Conservation (phyloP, 2,113 vertebrate genomes). For the Trochalopteron elliotii region DNA sequence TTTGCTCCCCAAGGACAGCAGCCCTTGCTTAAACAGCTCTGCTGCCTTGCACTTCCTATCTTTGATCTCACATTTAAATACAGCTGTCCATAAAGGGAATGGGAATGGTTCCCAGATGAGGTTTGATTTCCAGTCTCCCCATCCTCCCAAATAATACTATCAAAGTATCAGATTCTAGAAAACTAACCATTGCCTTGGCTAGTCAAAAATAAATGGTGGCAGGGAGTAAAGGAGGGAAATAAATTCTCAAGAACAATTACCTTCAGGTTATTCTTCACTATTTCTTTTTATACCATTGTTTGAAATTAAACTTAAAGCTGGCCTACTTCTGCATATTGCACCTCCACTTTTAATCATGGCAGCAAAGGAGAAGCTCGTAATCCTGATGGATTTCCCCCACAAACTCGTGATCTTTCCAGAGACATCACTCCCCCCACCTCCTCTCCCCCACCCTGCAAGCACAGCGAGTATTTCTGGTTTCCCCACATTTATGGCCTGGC, state of each 20-base stretch:
- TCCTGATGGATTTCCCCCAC: conserved; percentile 6
- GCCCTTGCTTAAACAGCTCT: not conserved
- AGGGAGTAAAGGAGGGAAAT: not conserved
- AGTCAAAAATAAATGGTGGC: not conserved
- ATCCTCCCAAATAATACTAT: not conserved
- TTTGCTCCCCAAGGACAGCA: not conserved
- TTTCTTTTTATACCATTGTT: not conserved
- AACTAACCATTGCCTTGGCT: not conserved
- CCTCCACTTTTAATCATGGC: not conserved
- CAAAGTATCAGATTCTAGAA: not conserved
- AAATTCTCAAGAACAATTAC: not conserved
- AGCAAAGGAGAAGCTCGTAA: not conserved
- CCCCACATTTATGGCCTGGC: not conserved
- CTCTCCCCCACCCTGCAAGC: not conserved
- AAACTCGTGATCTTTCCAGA: not conserved
- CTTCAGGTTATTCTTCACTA: not conserved
- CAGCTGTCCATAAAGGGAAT: not conserved
- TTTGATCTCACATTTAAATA: conserved; percentile 23
- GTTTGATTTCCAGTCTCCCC: not conserved
- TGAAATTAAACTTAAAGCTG: not conserved
- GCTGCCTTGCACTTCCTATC: not conserved
- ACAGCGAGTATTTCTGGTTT: not conserved
- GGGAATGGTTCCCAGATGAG: not conserved
- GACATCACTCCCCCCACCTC: not conserved
- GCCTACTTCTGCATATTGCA: not conserved